These are phyloP conservation scores for Gallinago paraguaiae DNA, from an alignment of 2,113 vertebrate species.

Conservation along the genomic window DNA sequence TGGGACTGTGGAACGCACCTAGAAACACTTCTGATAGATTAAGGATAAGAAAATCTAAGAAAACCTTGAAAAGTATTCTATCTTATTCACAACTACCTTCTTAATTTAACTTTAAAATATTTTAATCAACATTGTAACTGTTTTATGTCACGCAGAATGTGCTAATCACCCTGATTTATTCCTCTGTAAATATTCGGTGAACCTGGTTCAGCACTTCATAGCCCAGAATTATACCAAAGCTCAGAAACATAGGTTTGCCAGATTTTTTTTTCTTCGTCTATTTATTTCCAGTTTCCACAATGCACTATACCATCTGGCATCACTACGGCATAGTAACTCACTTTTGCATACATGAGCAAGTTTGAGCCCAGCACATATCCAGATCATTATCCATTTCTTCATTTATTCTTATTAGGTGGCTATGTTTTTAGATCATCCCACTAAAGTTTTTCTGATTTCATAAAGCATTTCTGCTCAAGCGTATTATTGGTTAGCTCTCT, in stretches of 20 bases:
- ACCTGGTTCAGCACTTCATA: constrained; percentile 43
- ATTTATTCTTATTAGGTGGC: constrained; percentile 15
- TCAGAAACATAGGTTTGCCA: constrained; percentile 47
- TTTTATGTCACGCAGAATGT: constrained; percentile 20
- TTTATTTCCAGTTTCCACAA: constrained; percentile 65
- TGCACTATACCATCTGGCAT: constrained; percentile 5
- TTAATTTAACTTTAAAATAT: not conserved
- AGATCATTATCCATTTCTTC: not conserved
- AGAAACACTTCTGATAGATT: not conserved
- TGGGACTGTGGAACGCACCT: not conserved
- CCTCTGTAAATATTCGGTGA: constrained; percentile 46
- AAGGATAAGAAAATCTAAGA: not conserved
- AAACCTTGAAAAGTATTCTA: not conserved
- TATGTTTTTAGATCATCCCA: not conserved
- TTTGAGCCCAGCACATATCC: not conserved
- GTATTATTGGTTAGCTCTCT: not conserved
- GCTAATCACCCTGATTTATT: constrained; percentile 35
- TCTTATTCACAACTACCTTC: not conserved
- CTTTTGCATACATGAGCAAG: constrained; percentile 13
- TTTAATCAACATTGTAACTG: not conserved
- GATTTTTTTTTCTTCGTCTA: constrained; percentile 60
- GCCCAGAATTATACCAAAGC: constrained; percentile 44
- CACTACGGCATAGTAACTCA: constrained; percentile 37
- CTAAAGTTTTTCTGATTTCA: not conserved
- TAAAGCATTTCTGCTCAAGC: not conserved